Conservation (phyloP, 1,140 invertebrate species). For the Achatina immaculata region DNA sequence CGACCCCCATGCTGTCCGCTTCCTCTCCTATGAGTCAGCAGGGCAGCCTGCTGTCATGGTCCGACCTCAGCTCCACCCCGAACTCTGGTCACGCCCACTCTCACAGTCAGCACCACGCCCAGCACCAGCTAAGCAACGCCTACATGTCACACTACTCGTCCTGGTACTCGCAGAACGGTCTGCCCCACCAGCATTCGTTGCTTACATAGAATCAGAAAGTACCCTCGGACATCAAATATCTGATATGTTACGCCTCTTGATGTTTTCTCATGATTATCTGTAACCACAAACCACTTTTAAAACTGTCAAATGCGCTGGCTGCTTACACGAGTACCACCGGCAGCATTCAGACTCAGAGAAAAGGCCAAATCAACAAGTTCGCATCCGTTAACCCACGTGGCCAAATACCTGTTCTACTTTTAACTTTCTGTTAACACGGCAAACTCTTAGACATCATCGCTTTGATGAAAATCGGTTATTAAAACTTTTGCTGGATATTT, state of each 20-base stretch:
- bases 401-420: not conserved
- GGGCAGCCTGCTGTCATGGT: constrained; percentile 30
- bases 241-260: not conserved
- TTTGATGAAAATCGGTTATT: not conserved
- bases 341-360: not conserved
- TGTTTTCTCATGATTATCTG: not conserved
- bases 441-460: not conserved
- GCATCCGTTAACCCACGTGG: not conserved
- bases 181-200: constrained; percentile 55
- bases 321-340: not conserved
- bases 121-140: constrained; percentile 52
- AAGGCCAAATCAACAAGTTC: not conserved
- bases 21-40: constrained; percentile 49
- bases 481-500: not conserved
- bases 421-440: no score
- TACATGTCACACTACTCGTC: constrained; percentile 58
- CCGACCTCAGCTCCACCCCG: constrained; percentile 46
- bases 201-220: constrained; percentile 48
- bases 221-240: no score
- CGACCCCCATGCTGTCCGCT: constrained; percentile 35
- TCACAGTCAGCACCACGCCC: constrained; percentile 43
- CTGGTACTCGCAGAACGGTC: constrained; percentile 59
- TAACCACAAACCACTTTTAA: not conserved
- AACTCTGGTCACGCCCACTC: constrained; percentile 34
- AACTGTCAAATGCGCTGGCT: not conserved